Percentiles rank a stretch among this genome's conserved stretches.
phyloP scores from a whole-genome alignment of 2,113 vertebrate genomes.

The human (Homo sapiens) region DNA sequence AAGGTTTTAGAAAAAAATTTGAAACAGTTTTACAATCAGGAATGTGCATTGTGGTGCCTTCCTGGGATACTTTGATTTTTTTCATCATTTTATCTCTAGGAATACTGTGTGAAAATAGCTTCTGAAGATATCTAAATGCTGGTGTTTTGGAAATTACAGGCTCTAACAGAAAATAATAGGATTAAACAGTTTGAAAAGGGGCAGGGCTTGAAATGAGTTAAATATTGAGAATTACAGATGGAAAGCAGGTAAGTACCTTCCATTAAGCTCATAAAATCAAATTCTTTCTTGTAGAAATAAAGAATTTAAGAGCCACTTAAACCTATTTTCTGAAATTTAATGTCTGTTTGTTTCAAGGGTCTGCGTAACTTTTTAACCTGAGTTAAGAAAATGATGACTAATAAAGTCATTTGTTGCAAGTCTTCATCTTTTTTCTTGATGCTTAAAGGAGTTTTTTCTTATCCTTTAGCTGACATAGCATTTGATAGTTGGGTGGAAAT shows the following conservation, averaged over 20 bases:
- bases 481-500: not conserved
- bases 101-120: not conserved
- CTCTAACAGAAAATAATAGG: not conserved
- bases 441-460: conserved; percentile 2
- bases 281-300: conserved; percentile 10
- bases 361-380: not conserved
- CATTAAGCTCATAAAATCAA: not conserved
- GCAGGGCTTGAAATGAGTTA: conserved; percentile 11
- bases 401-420: conserved; percentile 34
- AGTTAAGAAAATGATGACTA: conserved; percentile 16
- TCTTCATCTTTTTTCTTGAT: conserved; percentile 14
- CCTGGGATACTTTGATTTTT: not conserved
- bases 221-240: not conserved
- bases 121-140: not conserved
- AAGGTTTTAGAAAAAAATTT: not conserved
- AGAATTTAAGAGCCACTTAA: not conserved
- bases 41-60: not conserved
- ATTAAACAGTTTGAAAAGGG: not conserved
- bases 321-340: not conserved
- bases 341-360: not conserved
- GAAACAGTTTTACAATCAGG: conserved; percentile 37
- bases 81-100: not conserved
- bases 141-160: not conserved
- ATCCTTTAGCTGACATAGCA: not conserved
- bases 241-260: not conserved